Evolutionary conservation across 2,888 invertebrate species (phyloP).

Genomic region (Cerastis rubricosa): DNA sequence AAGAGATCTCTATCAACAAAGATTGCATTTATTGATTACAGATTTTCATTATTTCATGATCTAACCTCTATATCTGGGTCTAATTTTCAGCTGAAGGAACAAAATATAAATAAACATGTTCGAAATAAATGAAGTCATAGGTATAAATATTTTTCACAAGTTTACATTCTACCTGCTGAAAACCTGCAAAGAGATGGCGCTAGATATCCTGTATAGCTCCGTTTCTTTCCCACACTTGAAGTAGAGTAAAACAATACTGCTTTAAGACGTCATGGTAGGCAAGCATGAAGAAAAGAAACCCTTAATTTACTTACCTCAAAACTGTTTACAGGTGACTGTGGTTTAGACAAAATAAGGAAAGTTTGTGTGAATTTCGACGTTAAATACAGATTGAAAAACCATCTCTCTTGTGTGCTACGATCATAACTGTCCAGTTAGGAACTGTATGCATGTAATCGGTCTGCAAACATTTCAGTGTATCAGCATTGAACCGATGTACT

Average conservation of each 20-base stretch:
- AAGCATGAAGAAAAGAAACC: not conserved
- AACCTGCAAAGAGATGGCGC: too few species aligned
- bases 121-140: not conserved
- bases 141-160: not conserved
- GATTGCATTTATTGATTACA: too few species aligned
- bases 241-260: too few species aligned
- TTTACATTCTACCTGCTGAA: not conserved
- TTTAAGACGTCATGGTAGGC: too few species aligned
- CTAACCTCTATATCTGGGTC: not conserved
- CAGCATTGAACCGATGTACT: not conserved
- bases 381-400: not conserved
- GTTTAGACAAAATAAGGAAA: not conserved
- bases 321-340: not conserved
- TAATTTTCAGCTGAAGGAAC: not conserved
- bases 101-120: not conserved
- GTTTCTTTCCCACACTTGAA: too few species aligned
- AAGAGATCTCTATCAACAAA: not conserved
- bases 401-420: not conserved
- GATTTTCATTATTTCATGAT: not conserved
- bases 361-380: not conserved
- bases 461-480: not conserved
- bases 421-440: not conserved
- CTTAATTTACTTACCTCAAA: not conserved
- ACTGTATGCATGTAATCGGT: not conserved
- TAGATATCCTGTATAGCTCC: too few species aligned